Evolutionary conservation across 2,888 invertebrate species (phyloP), one percentile per base, ranked within the genome.

Genomic region (Philereme transversata): DNA sequence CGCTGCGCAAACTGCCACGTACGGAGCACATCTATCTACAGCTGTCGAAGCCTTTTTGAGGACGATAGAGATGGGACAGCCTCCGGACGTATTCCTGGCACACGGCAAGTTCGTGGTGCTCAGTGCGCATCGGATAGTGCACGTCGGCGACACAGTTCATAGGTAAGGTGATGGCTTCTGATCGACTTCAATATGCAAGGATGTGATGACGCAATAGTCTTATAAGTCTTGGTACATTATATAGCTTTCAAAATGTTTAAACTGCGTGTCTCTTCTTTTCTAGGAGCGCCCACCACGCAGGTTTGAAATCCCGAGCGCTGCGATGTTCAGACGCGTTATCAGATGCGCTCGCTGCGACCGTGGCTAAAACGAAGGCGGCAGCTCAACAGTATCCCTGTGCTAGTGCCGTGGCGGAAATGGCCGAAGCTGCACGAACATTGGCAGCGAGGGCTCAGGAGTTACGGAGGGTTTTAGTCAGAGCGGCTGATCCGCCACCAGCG

Each of bases 71-170:
- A 96, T 96, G 86, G 98, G 98, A 78, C 97, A 98, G 82, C 98
- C 98, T 44, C 99, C 99, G 0, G 97, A 97, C 86, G 96, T 96
- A 67, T 98, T 98, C 86, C 95, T 99, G 54, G 97, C 97, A 9
- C 97, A 98, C 82, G 97, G 97, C 55, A 99, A 99, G 86, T 98
- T 98, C 86, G 98, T 99, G 7, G 97, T 99, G 41, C 93, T 99
- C 51, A 97, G 97, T 82, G 98, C 98, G 35, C 98, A 99, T 81
- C 96, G 98, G 83, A 93, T 99, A 78, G 97, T 99, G 22, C 97
- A 97, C 81, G 98, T 98, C 64, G 98, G 98, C 53, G 99, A 99
- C 89, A 97, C 97, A 51, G 96, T 99, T 36, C 96, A 98, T 83
- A 87, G 90, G 90, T 90, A 64, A 64, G 60, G 10, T 34, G 3